Base-by-base conservation (phyloP, 2,797 vertebrate species). In the Pseudotriccus pelzelni region DNA sequence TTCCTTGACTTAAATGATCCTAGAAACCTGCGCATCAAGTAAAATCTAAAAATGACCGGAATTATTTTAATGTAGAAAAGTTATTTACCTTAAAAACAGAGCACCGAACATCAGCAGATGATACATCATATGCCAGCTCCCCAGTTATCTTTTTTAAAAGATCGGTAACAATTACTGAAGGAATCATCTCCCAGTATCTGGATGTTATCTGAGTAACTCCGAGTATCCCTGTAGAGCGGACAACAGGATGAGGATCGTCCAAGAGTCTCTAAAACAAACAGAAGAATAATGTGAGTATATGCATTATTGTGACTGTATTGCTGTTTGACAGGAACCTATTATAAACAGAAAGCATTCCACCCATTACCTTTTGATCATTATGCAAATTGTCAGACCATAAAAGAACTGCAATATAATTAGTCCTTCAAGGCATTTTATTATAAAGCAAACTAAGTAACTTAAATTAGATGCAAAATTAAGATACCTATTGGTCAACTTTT, bases 141-240 rank as follows among this genome's bases (percentile, higher is more conserved):
- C 90, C 96, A 32, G 98, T 96, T 49, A 99, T 93, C 91, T 99
- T 99, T 97, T 98, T 99, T 68, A 99, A 95, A 47, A 99, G 98
- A 67, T 99, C 99, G 19, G 98, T 96, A 92, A 99, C 98, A 93
- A 99, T 95, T 3, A 96, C 66, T 3, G 99, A 93, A 39, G 99
- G 99, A 86, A 99, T 98, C 95, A 99, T 98, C 94, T 99, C 99
- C 99, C 99, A 99, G 97, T 98, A 99, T 73, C 98, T 98, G 52
- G 97, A 98, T 69, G 98, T 97, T 92, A 99, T 98, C 96, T 98
- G 99, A 97, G 99, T 99, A 9, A 99, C 98, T 7, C 99, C 99
- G 28, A 99, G 97, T 7, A 98, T 97, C 21, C 99, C 99, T 14
- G 97, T 98, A 53, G 98, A 99, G 70, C 99, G 99, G 49, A 99